Evolutionary conservation across 1,140 invertebrate genomes (phyloP).

Genomic region (Penaeus japonicus): DNA sequence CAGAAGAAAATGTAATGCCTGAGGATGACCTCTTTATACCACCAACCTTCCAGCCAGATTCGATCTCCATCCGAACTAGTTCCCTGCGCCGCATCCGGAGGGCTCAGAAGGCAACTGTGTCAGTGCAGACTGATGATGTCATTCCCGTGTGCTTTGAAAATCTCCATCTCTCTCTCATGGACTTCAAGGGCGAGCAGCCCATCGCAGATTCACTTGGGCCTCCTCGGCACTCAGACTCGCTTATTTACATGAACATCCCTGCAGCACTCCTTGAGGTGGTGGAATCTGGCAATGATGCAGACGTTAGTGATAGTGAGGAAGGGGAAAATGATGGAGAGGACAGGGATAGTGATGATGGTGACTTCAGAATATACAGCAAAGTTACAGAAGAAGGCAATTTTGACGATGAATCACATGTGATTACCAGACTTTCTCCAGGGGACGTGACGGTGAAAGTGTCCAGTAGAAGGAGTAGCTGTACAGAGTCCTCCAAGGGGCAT

Average conservation of each 20-base stretch:
- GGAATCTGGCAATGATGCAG: conserved; percentile 45
- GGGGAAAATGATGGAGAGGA: neutral
- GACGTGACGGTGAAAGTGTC: too few relatives aligned
- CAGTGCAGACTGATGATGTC: conserved; percentile 27
- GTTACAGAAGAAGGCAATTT: too few relatives aligned
- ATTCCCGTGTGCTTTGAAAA: conserved; percentile 18
- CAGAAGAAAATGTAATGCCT: neutral
- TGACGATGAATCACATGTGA: too few relatives aligned
- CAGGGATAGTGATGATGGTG: too few relatives aligned
- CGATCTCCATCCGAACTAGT: conserved; percentile 27
- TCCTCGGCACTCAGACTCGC: conserved; percentile 1
- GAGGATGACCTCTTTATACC: neutral
- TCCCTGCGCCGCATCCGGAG: conserved; percentile 37
- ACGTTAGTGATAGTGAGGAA: conserved; percentile 38
- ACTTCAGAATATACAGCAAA: too few relatives aligned
- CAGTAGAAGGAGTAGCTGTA: too few relatives aligned
- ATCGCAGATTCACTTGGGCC: neutral
- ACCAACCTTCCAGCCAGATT: neutral
- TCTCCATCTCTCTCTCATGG: neutral
- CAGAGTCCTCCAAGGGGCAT: too few relatives aligned
- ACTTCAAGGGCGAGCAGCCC: neutral
- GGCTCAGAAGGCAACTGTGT: conserved; percentile 22
- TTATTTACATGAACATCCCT: conserved; percentile 46
- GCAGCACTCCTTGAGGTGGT: conserved; percentile 32
- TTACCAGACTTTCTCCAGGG: too few relatives aligned